phyloP scores from a whole-genome alignment of 2,888 invertebrate species.

The Allophyes oxyacanthae region DNA sequence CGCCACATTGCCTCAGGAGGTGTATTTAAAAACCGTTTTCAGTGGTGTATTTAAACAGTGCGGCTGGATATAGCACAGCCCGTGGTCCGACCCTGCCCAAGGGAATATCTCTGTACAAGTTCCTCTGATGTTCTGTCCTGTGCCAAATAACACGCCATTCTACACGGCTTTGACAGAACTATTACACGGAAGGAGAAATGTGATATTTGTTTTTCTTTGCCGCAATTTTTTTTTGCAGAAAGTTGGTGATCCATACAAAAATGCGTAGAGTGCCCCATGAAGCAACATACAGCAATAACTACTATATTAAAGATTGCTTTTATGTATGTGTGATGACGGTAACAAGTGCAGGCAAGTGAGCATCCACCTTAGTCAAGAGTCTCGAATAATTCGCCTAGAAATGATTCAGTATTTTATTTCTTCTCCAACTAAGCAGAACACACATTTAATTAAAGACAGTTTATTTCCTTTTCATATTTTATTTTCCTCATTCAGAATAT shows the following conservation, averaged over 20 bases:
- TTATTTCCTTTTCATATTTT: constrained; percentile 33
- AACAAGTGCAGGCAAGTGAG: constrained; percentile 6
- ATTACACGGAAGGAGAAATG: constrained; percentile 1
- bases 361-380: constrained; percentile 28
- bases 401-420: constrained; percentile 31
- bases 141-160: constrained; percentile 55
- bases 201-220: constrained; percentile 1
- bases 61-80: constrained; percentile 35
- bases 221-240: neutral
- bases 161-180: constrained; percentile 50
- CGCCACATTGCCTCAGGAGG: constrained; percentile 42
- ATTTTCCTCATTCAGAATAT: constrained; percentile 29
- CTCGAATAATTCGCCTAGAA: constrained; percentile 20
- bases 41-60: constrained; percentile 53
- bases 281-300: constrained; percentile 13
- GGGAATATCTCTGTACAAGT: constrained; percentile 61
- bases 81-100: constrained; percentile 59
- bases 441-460: constrained; percentile 21
- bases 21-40: constrained; percentile 54
- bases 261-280: constrained; percentile 24
- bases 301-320: constrained; percentile 19
- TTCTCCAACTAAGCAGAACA: constrained; percentile 13
- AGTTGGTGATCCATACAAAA: constrained; percentile 4
- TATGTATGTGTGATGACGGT: constrained; percentile 21
- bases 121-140: constrained; percentile 56